Evolutionary conservation across 1,140 invertebrate species (phyloP).

Genomic region (Batillaria attramentaria): DNA sequence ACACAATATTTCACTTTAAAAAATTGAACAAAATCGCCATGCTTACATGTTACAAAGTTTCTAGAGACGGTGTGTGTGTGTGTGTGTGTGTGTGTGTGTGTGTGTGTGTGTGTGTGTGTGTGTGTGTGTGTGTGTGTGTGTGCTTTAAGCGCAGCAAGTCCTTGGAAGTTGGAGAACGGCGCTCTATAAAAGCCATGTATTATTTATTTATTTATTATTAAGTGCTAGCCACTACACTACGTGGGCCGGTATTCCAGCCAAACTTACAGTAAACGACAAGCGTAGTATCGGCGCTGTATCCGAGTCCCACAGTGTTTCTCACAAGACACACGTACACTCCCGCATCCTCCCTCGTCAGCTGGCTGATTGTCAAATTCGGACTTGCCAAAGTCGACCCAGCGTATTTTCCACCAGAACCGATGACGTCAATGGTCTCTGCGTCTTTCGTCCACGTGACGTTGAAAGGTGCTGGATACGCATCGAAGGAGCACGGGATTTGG

Average conservation of each 20-base stretch:
- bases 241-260: too few species aligned
- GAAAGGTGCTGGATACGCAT: conserved; percentile 2
- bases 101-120: too few species aligned
- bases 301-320: neutral
- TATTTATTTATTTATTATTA: neutral
- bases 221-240: too few species aligned
- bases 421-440: conserved; percentile 8
- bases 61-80: too few species aligned
- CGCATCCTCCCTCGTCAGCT: neutral
- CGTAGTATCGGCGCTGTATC: neutral
- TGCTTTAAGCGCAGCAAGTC: too few species aligned
- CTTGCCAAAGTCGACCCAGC: neutral
- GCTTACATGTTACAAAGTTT: too few species aligned
- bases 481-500: conserved; percentile 11
- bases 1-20: too few species aligned
- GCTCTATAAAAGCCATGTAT: neutral
- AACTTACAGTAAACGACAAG: neutral
- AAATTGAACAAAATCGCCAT: too few species aligned
- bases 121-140: too few species aligned
- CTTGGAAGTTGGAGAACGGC: too few species aligned
- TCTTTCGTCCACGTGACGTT: conserved; percentile 17
- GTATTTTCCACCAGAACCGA: conserved; percentile 5
- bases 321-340: conserved; percentile 8
- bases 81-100: too few species aligned
- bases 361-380: conserved; percentile 4